Base-by-base conservation (phyloP, 53 echinoderm and acorn worm genomes). In the Holothuria leucospilota region DNA sequence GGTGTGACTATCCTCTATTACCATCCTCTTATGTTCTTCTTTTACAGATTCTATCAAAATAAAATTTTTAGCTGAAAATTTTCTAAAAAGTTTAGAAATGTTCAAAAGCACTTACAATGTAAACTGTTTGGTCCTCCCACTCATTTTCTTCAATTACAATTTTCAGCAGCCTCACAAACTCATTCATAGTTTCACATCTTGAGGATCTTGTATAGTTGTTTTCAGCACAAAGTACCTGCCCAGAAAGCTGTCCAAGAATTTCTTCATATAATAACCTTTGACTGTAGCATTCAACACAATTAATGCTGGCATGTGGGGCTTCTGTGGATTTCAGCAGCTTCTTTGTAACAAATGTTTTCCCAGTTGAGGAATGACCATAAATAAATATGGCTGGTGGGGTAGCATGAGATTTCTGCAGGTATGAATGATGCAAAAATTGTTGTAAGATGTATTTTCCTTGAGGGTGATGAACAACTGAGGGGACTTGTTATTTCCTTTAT, bases 231-330 rank as follows among this genome's bases (percentile, higher is more conserved):
- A 93, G 93, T 24, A 90, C 69, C 30, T 85, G 82, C 59, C 82
- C 89, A n/a, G 94, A 91, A 18, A 96, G 74, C 86, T 93, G 92
- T 42, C 93, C 91, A 40, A 96, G 93, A 53, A 93, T 91, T 49
- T 89, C 90, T 69, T 94, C 96, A 83, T 87, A 92, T n/a, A 96
- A 86, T 64, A 89, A 88, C 24, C 94, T 87, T 46, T 93, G 90
- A 4, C 88, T 87, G 72, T 94, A 91, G 85, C 96, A 96, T 69
- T 96, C 96, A 5, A 96, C 88, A 81, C 96, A 96, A 88, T 92
- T 96, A 74, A 96, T 87, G 41, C 87, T 39, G 2, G 94, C 94
- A 68, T 90, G 91, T 20, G 94, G 93, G 13, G 89, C 78, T 18
- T 78, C 66, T 30, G 84, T 25, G 0, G 85, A 52, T 39, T 83